Evolutionary conservation across 2,797 vertebrate species (phyloP), one percentile per base, ranked within the genome.

Genomic region (Hozukius guyotensis): DNA sequence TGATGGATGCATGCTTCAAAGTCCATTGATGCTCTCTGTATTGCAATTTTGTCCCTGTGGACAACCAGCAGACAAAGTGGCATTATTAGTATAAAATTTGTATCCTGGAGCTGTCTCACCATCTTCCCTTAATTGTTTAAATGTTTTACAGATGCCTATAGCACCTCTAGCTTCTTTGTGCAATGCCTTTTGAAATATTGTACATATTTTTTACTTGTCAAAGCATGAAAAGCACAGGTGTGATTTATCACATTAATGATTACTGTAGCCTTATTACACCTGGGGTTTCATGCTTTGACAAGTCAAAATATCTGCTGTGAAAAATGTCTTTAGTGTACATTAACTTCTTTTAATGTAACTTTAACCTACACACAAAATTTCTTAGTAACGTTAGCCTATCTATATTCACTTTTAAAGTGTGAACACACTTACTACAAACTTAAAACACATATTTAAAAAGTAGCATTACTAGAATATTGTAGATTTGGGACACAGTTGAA

Each of bases 231-330:
- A 16, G 31, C 62, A 60, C 56, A 34, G 16, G 20, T 38, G 20
- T 49, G 32, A 59, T 57, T 29, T 57, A 56, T 25, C 9, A 6
- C 36, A 10, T 3, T 13, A 34, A 73, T 63, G 62, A 70, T 12
- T 22, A 24, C 20, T 31, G 56, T 72, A 55, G 52, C 4, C 11
- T 2, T 10, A 67, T 34, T 22, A 80, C 63, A 74, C 36, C 52
- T 25, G 34, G n/a, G 25, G 63, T 57, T 84, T 62, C 36, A 27
- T 36, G 74, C 27, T 75, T 70, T 68, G 49, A 65, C 72, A 74
- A 29, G 56, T 46, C n/a, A 16, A 36, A 38, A 53, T 63, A 22
- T 29, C 14, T 42, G 36, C 52, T 63, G 4, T 0, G 18, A n/a
- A n/a, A 20, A 46, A 2, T 46, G 42, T 46, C 42, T 46, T 46